Base-by-base conservation (phyloP, 2,113 vertebrate species). In the Saguinus imperator region DNA sequence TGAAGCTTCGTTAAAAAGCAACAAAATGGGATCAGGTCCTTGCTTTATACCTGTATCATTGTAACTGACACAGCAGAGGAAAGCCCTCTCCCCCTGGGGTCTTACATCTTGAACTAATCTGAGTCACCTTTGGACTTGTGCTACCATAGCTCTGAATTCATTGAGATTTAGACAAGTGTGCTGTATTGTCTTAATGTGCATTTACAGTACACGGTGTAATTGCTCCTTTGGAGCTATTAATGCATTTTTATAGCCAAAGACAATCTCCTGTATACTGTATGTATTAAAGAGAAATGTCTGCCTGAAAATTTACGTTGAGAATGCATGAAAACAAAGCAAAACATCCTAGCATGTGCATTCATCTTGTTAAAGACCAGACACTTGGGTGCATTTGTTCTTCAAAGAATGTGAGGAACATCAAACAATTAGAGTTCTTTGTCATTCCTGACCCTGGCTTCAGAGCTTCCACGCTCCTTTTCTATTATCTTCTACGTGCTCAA, bases 161-260 rank as follows among this genome's bases (percentile, higher is more conserved):
- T 37, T 94, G 96, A 96, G 95, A 82, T 84, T 96, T 73, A 55
- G 81, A 27, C 88, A 92, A 97, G 92, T 97, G 95, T 64, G 94
- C 57, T 95, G n/a, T 97, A 81, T 98, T 97, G 96, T 96, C 61
- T 97, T 97, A 98, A 98, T 96, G 94, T 73, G 73, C 87, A 93
- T 97, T 98, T 97, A 98, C 86, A 96, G 79, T 93, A 91, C 97
- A 94, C n/a, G 76, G 68, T 87, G 61, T 97, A 98, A 98, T 98
- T 98, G 96, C 89, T 98, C 96, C 97, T 98, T 97, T 98, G 98
- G 96, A 98, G 97, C 87, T 97, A 95, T 94, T 97, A 98, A 96
- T 98, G 92, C 7, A 92, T 98, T 98, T 96, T 98, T 98, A 97
- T 97, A 97, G 68, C 79, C n/a, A 90, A 77, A 98, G 97, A 23